phyloP scores from a whole-genome alignment of 2,797 vertebrate genomes.

The Nyctalus aviator region DNA sequence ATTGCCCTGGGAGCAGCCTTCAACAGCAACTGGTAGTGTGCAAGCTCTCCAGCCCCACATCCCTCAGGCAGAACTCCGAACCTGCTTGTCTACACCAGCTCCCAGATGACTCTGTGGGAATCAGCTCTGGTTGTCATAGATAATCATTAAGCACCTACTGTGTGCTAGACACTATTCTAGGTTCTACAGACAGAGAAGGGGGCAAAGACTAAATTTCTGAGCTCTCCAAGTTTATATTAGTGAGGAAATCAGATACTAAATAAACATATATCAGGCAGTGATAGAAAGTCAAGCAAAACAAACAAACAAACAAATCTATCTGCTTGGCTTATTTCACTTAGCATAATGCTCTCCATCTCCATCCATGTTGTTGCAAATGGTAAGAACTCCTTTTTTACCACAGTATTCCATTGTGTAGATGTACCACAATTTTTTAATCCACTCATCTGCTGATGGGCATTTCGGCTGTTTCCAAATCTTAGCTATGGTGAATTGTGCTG shows the following conservation, averaged over 20 bases:
- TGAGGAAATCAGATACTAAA: not conserved
- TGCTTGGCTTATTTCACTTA: too few relatives aligned
- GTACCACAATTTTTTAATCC: too few relatives aligned
- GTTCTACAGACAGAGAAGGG: not conserved
- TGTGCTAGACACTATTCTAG: not conserved
- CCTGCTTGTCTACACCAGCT: not conserved
- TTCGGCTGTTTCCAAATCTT: too few relatives aligned
- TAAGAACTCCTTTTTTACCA: too few relatives aligned
- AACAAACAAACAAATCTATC: too few relatives aligned
- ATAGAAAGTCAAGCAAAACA: not conserved
- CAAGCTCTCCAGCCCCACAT: rapidly evolving
- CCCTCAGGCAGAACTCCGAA: not conserved
- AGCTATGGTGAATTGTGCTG: too few relatives aligned
- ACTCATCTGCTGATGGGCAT: too few relatives aligned
- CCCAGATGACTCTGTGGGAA: not conserved
- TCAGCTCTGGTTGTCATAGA: not conserved
- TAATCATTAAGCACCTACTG: not conserved
- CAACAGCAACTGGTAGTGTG: rapidly evolving
- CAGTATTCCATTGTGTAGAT: too few relatives aligned
- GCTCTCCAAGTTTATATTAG: not conserved
- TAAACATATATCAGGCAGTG: not conserved
- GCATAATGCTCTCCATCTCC: too few relatives aligned
- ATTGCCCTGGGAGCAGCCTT: not conserved
- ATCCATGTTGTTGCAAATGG: too few relatives aligned
- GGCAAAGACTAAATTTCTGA: not conserved